Base-by-base conservation (phyloP, 2,113 vertebrate species). In the Halichoeres trimaculatus region DNA sequence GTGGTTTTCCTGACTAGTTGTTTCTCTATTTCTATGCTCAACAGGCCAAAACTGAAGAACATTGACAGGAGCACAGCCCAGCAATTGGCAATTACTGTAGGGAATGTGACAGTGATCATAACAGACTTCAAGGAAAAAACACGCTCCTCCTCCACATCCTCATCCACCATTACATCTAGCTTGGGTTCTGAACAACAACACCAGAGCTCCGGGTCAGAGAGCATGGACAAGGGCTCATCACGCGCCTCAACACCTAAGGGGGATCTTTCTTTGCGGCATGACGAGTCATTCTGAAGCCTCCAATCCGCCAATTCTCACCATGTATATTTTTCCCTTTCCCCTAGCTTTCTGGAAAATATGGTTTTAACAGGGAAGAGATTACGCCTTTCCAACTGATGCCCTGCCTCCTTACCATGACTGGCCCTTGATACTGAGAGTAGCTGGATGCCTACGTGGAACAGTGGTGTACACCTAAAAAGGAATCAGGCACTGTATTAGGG, bases 111-210 rank as follows among this genome's bases (percentile, higher is more conserved):
- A 53, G 98, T 99, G 93, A 99, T 99, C 93, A 99, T 99, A 91
- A 99, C 98, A 94, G 98, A 99, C 98, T 99, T 99, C 98, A 99
- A 99, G 93, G 98, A 99, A 96, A 99, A 99, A 96, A 99, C 95
- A 90, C 97, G 98, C 87, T 97, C 97, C 81, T 99, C 97, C 56
- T 99, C 98, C 70, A 99, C 98, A 0, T 99, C 98, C 2, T 99
- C 98, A 60, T 99, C 97, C 93, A 99, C 98, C 89, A 96, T 98
- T 92, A 98, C 98, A 88, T 99, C 98, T 93, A 98, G 97, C 86
- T 94, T 95, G 54, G 96, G 95, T 77, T 99, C 98, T 61, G 98
- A 99, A 94, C 97, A 97, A 80, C 98, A 98, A 94, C 97, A 99
- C 94, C 98, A 98, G 96, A 99, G 98, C 95, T 99, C 98, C 16